Evolutionary conservation across 2,888 invertebrate genomes (phyloP).

Genomic region (Leptinotarsa peninsularis): DNA sequence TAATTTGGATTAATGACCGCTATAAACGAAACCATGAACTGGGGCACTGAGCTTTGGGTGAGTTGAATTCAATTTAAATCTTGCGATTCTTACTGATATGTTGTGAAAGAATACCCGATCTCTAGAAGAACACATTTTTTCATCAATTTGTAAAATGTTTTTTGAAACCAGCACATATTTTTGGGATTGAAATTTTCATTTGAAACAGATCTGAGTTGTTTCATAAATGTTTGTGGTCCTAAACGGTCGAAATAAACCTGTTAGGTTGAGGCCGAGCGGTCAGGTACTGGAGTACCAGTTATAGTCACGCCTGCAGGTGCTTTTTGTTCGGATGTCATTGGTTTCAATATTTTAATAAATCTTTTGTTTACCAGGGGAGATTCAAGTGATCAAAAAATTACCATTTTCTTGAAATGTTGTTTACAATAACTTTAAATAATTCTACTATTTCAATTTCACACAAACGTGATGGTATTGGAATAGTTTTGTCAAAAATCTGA

Average conservation of each 20-base stretch:
- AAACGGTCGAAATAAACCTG: conserved; percentile 47
- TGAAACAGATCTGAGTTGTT: background rate
- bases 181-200: background rate
- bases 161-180: background rate
- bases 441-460: too few relatives aligned
- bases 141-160: background rate
- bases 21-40: conserved; percentile 68
- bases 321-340: conserved; percentile 26
- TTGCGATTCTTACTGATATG: background rate
- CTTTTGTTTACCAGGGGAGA: conserved; percentile 2
- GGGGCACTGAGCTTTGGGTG: conserved; percentile 79
- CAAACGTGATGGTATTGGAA: too few relatives aligned
- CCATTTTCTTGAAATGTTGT: too few relatives aligned
- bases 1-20: conserved; percentile 55
- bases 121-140: too few relatives aligned
- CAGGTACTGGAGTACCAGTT: conserved; percentile 43
- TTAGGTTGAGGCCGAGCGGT: conserved; percentile 30
- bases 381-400: background rate
- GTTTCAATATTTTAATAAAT: background rate
- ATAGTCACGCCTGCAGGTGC: conserved; percentile 38
- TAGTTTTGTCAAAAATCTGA: too few relatives aligned
- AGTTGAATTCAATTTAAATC: conserved; percentile 58
- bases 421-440: too few relatives aligned
- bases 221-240: conserved; percentile 33
- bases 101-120: background rate